Evolutionary conservation across 2,797 vertebrate genomes (phyloP).

Genomic region (Luscinia megarhynchos): DNA sequence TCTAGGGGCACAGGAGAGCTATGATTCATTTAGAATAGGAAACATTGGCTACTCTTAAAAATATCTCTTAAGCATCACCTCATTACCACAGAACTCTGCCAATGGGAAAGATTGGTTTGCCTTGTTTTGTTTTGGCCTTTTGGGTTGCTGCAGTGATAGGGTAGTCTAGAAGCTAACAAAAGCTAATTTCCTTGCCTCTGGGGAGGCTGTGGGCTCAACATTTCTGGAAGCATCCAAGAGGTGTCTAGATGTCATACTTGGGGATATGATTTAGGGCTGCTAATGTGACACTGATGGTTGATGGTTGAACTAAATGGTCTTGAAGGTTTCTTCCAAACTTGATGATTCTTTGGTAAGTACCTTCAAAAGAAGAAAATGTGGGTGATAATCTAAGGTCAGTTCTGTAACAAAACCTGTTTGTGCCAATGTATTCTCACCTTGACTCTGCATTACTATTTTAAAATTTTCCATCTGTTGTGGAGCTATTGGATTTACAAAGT

Average conservation of each 20-base stretch:
- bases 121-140: neutral
- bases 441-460: neutral
- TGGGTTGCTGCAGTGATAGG: neutral
- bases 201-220: neutral
- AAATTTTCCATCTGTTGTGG: neutral
- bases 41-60: neutral
- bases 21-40: neutral
- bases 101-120: neutral
- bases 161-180: neutral
- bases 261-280: neutral
- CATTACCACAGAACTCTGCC: neutral
- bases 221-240: neutral
- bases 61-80: neutral
- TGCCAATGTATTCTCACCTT: neutral
- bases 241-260: no score
- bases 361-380: neutral
- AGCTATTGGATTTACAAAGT: neutral
- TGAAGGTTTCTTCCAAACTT: neutral
- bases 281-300: neutral
- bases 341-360: neutral
- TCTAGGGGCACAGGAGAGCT: neutral
- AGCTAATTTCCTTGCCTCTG: neutral
- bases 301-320: neutral
- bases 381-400: neutral
- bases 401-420: neutral